Evolutionary conservation across 2,888 invertebrate species (phyloP).

Genomic region (Cephus pygmeus): DNA sequence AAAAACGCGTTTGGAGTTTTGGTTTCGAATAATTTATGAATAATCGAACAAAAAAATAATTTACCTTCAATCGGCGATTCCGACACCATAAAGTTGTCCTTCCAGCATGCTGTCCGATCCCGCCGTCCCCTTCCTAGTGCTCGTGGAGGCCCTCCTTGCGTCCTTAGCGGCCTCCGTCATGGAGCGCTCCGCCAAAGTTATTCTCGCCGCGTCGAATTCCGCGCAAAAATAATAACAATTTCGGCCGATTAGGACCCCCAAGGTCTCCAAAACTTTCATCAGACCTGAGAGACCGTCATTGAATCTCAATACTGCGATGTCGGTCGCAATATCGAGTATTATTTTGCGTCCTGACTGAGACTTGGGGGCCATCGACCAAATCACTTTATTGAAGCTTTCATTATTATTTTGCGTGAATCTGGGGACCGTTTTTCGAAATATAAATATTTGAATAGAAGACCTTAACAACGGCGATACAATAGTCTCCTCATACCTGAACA

Average conservation of each 20-base stretch:
- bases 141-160: slow-evolving; percentile 11
- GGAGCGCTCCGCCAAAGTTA: slow-evolving; percentile 23
- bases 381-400: slow-evolving; percentile 14
- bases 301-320: slow-evolving; percentile 23
- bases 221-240: slow-evolving; percentile 24
- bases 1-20: slow-evolving; percentile 20
- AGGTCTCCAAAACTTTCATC: slow-evolving; percentile 23
- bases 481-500: no score
- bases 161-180: slow-evolving; percentile 19
- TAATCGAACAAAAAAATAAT: not conserved
- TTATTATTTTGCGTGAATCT: slow-evolving; percentile 19
- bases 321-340: slow-evolving; percentile 9
- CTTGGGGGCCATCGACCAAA: slow-evolving; percentile 19
- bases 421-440: no score
- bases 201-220: slow-evolving; percentile 23
- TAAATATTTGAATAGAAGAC: no score
- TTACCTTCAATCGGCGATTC: slow-evolving; percentile 9
- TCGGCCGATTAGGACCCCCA: slow-evolving; percentile 24
- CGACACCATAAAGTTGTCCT: slow-evolving; percentile 11
- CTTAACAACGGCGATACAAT: no score
- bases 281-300: slow-evolving; percentile 24
- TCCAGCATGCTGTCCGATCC: not conserved
- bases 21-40: not conserved
- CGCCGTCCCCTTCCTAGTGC: slow-evolving; percentile 18
- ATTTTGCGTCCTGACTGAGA: slow-evolving; percentile 1